Evolutionary conservation across 2,113 vertebrate species (phyloP), one percentile per base, ranked within the genome.

Genomic region (Seriola aureovittata): DNA sequence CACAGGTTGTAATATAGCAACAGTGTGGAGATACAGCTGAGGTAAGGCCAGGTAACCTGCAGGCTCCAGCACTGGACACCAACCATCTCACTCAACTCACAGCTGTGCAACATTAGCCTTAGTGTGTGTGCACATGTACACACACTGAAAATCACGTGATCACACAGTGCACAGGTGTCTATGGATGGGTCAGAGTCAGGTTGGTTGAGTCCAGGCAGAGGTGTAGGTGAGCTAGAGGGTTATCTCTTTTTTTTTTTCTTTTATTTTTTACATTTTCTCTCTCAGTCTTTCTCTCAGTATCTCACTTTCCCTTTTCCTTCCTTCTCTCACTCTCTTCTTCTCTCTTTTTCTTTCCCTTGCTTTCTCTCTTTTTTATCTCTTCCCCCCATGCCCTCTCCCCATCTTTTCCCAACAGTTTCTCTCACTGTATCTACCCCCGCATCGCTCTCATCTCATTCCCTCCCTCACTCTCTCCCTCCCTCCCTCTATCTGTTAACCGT

Each of bases 401-500:
- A 42, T 42, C 75, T 52, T 71, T 78, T 71, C 74, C 77, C 69
- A 77, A 46, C 69, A 58, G 23, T 77, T 74, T 58, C 54, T 88
- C 42, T 85, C 71, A 67, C 74, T 86, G 87, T 85, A 84, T 90
- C 82, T 78, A 72, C 60, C 82, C 83, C 76, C 32, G 12, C 73
- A 70, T 88, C 70, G 3, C 19, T 78, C 72, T 73, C 82, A 62
- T 82, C 80, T 75, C 72, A 40, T 11, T 42, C 40, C 3, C 40
- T 42, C 40, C 38, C 84, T 64, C 63, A n/a, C 70, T 64, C 40
- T 21, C 73, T 62, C 76, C 48, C 65, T 66, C 64, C 4, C 74
- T 82, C 75, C 9, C 68, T 81, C 80, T 58, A 58, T 69, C 78
- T 50, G 54, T 85, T 88, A 91, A 90, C 77, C n/a, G 42, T 88